These are phyloP conservation scores for Drosophila tani DNA, from an alignment of 1,140 invertebrate species.

Conservation along the genomic window DNA sequence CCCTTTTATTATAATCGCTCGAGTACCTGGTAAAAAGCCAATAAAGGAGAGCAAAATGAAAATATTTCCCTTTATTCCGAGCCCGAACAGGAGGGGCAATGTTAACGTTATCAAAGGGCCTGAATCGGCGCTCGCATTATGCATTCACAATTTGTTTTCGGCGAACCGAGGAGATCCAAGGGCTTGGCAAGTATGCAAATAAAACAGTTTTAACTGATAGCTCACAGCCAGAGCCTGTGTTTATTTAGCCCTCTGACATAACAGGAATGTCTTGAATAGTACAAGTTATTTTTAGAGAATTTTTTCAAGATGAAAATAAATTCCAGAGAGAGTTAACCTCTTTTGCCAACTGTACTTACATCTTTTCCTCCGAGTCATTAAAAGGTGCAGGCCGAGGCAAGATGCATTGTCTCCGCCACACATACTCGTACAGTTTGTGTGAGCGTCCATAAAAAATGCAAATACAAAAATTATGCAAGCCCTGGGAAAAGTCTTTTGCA, in stretches of 20 bases:
- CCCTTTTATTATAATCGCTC: constrained; percentile 38
- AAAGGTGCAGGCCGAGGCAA: constrained; percentile 13
- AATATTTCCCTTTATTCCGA: constrained; percentile 34
- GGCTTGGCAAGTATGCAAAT: constrained; percentile 27
- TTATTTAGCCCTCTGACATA: background rate
- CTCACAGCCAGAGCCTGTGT: background rate
- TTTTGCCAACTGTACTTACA: background rate
- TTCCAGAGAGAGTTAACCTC: background rate
- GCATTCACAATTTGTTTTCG: constrained; percentile 43
- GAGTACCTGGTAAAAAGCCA: constrained; percentile 40
- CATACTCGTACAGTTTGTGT: too few relatives aligned
- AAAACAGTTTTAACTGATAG: constrained; percentile 23
- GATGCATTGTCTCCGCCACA: constrained; percentile 12
- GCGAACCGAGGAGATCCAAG: too few relatives aligned
- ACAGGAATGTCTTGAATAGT: background rate
- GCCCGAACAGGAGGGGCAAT: background rate
- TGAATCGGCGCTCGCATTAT: constrained; percentile 36
- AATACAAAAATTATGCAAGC: constrained; percentile 63
- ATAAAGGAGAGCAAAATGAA: constrained; percentile 39
- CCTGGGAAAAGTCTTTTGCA: constrained; percentile 33
- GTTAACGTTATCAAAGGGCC: constrained; percentile 24
- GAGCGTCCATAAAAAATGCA: constrained; percentile 49
- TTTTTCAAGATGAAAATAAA: background rate
- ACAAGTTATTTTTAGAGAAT: too few relatives aligned
- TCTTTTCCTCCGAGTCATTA: background rate